Evolutionary conservation across 2,113 vertebrate species (phyloP).

Genomic region (Leptocoma aspasia): DNA sequence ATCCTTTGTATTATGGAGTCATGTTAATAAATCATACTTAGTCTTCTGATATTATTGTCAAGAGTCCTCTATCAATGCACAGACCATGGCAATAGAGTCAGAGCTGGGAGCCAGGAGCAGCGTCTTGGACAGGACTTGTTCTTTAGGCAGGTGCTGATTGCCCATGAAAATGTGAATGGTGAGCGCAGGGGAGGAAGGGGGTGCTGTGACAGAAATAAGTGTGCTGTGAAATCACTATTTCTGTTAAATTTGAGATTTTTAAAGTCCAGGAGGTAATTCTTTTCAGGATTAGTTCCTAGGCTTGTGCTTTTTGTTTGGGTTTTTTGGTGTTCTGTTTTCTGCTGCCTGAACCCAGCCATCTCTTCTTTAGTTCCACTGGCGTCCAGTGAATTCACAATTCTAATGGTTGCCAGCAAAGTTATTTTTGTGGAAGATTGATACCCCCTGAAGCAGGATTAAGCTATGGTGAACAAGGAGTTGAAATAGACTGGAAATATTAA

Average conservation of each 20-base stretch:
- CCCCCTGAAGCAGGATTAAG: slow-evolving; percentile 57
- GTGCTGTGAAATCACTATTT: not conserved
- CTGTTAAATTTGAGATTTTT: not conserved
- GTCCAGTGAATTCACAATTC: slow-evolving; percentile 25
- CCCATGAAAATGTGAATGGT: not conserved
- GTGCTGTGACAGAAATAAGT: slow-evolving; percentile 8
- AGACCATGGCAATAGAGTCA: too few relatives aligned
- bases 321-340: not conserved
- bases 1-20: too few relatives aligned
- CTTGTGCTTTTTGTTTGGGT: not conserved
- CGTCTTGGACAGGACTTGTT: not conserved
- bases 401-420: slow-evolving; percentile 65
- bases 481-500: slow-evolving; percentile 48
- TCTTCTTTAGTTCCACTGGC: not conserved
- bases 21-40: too few relatives aligned
- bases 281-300: not conserved
- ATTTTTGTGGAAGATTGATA: slow-evolving; percentile 73
- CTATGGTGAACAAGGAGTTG: slow-evolving; percentile 26
- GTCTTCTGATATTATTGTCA: too few relatives aligned
- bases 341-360: not conserved
- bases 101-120: not conserved
- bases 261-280: not conserved
- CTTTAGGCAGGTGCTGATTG: not conserved
- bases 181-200: not conserved
- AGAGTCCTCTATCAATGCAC: too few relatives aligned